A percentile compares a stretch with the other conserved stretches of the same genome.
phyloP scores from a whole-genome alignment of 2,888 invertebrate species.

The Oegoconia quadripuncta region DNA sequence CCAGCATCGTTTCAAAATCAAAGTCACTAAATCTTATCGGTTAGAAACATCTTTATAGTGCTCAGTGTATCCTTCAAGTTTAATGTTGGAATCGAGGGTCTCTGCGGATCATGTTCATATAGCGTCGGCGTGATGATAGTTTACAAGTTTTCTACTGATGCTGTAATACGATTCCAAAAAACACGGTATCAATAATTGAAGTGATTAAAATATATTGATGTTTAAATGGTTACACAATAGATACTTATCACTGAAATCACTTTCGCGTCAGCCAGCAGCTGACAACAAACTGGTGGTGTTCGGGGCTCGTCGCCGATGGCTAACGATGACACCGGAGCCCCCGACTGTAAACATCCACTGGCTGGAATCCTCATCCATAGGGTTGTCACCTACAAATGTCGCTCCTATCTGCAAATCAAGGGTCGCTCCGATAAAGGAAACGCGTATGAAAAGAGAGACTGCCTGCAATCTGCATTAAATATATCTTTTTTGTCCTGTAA shows the following conservation, averaged over 20 bases:
- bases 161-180: background rate
- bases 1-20: too few species aligned
- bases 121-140: too few species aligned
- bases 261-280: slow-evolving; percentile 52
- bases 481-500: too few species aligned
- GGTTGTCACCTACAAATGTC: slow-evolving; percentile 8
- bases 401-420: background rate
- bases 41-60: too few species aligned
- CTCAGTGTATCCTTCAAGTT: too few species aligned
- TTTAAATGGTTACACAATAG: slow-evolving; percentile 17
- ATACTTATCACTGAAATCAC: slow-evolving; percentile 42
- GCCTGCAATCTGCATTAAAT: too few species aligned
- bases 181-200: background rate
- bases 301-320: slow-evolving; percentile 39
- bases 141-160: background rate
- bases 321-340: slow-evolving; percentile 69
- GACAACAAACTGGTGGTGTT: slow-evolving; percentile 55
- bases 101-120: too few species aligned
- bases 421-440: background rate
- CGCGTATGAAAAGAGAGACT: background rate
- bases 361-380: slow-evolving; percentile 52
- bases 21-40: too few species aligned
- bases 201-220: background rate
- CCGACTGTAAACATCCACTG: slow-evolving; percentile 70
- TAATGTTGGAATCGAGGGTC: too few species aligned